Evolutionary conservation across 2,113 vertebrate species (phyloP).

Genomic region (Callipepla squamata): DNA sequence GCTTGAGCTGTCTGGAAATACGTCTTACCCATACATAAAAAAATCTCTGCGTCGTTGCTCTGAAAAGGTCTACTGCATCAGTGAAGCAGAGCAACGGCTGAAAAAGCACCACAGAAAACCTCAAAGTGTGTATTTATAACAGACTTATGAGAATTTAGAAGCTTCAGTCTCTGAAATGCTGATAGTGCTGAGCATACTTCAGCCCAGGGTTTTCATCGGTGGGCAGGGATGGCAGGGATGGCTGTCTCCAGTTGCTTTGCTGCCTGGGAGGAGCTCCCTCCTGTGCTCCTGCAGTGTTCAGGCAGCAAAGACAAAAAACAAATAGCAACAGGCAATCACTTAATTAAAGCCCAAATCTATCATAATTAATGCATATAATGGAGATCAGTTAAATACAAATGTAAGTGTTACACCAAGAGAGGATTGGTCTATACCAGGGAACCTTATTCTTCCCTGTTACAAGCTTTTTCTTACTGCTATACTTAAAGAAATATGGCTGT

Average conservation of each 20-base stretch:
- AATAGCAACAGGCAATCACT: not conserved
- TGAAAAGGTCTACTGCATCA: not conserved
- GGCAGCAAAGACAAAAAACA: not conserved
- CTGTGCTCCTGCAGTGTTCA: not conserved
- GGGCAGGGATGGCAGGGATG: not conserved
- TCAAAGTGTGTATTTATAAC: not conserved
- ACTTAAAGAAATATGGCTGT: not conserved
- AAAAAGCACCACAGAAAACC: conserved; percentile 28
- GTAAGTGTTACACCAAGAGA: not conserved
- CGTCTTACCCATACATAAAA: not conserved
- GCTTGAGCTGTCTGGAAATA: conserved; percentile 35
- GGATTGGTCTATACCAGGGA: not conserved
- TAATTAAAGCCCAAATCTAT: not conserved
- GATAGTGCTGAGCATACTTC: not conserved
- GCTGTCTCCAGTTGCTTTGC: not conserved
- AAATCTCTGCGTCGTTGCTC: not conserved
- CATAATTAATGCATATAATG: not conserved
- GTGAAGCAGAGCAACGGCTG: not conserved
- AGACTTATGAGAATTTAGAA: conserved; percentile 5
- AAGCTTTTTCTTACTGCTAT: not conserved
- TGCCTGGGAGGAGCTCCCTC: not conserved
- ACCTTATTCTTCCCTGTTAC: not conserved
- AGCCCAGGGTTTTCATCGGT: not conserved
- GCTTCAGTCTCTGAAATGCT: not conserved
- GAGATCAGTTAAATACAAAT: not conserved